Evolutionary conservation across 2,797 vertebrate genomes (phyloP), one percentile per base, ranked within the genome.

Genomic region (Syngnathus rostellatus): DNA sequence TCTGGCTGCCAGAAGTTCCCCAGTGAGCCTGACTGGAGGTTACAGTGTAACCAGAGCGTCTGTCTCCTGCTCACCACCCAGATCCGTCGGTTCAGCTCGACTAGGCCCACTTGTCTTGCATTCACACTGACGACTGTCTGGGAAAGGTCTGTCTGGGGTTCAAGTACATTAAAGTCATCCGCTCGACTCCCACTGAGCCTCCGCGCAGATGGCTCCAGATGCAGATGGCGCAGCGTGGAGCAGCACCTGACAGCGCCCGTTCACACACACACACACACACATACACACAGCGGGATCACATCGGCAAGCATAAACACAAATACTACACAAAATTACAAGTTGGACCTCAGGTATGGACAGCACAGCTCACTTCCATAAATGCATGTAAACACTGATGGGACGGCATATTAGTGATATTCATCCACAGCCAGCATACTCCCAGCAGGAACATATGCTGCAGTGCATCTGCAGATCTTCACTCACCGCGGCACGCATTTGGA

Each of bases 171-270:
- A 78, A 86, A 86, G 88, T 88, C 83, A 86, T 85, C 82, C 82
- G 69, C 76, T 77, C 77, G 68, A 72, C 80, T 83, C 88, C 84
- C 81, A 75, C 86, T 74, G 81, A 85, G 83, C 83, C 81, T 78
- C 82, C 78, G 78, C 86, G 87, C 90, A 90, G 89, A 90, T 91
- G 89, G 86, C 86, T 90, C 86, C 86, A 89, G 86, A 87, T 88
- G 85, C 86, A 90, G 82, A 88, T 89, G 86, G 88, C 87, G 81
- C 85, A 87, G 84, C 82, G 78, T 79, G 81, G 80, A 84, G 79
- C 81, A 84, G 81, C 87, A 90, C 86, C 89, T 92, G 88, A 90
- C 87, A 87, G 85, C 66, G 65, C 81, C 82, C 84, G 72, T 82
- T 87, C 83, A 85, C 81, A 75, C 79, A 80, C 68, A 85, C 81